phyloP scores from a whole-genome alignment of 92 coral and sea anemone genomes.

The Anthopleura xanthogrammica region DNA sequence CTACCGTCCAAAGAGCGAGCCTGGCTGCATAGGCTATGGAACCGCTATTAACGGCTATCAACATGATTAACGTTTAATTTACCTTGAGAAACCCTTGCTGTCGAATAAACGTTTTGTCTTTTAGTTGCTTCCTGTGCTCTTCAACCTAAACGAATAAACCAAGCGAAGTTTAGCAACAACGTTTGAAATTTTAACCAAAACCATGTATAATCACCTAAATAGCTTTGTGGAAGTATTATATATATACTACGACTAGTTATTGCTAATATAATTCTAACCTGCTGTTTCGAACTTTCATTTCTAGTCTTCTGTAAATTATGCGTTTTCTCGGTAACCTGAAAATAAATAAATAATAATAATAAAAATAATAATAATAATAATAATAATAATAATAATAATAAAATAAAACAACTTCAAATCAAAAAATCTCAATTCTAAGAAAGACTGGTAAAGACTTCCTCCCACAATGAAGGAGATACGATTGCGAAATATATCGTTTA shows the following conservation, averaged over 20 bases:
- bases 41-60: too few relatives aligned
- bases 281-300: conserved; percentile 19
- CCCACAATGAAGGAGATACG: too few relatives aligned
- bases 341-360: background rate
- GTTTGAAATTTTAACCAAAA: background rate
- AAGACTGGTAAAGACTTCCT: too few relatives aligned
- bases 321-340: conserved; percentile 20
- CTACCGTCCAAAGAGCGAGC: too few relatives aligned
- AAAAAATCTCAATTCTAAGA: background rate
- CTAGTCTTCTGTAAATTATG: conserved; percentile 21
- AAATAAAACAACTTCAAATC: background rate
- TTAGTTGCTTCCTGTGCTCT: conserved; percentile 13
- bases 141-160: conserved; percentile 29
- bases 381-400: too few relatives aligned
- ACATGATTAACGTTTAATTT: background rate
- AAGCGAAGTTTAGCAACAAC: background rate
- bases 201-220: background rate
- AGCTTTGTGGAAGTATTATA: too few relatives aligned
- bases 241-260: too few relatives aligned
- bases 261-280: conserved; percentile 15
- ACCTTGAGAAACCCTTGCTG: conserved; percentile 60
- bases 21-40: too few relatives aligned
- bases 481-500: too few relatives aligned
- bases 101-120: conserved; percentile 21
- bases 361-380: too few relatives aligned